Evolutionary conservation across 2,797 vertebrate genomes (phyloP), one percentile per base, ranked within the genome.

Genomic region (Scolopax bukidnonensis): DNA sequence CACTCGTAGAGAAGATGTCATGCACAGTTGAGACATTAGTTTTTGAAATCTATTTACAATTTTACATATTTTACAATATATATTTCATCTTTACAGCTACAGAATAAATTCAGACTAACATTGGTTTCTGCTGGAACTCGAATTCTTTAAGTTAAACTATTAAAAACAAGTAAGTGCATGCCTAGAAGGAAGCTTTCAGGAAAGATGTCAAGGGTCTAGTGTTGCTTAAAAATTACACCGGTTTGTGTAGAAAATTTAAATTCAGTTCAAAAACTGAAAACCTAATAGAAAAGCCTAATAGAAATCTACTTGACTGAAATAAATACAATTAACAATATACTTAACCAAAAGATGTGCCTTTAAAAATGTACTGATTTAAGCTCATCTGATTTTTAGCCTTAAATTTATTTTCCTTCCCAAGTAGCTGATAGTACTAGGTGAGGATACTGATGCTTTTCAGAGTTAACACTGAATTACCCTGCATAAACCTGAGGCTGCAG

Each of bases 401-500:
- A 75, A 77, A 64, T 93, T 95, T 70, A 50, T 11, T 89, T 90
- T 79, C 82, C 81, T 93, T 70, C 90, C 94, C 94, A 67, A 24
- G 82, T 32, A 80, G 92, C 48, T 68, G 81, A 75, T 32, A 81
- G 69, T 4, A 84, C 54, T 23, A 88, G 91, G 88, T 80, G 86
- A 91, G 76, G 81, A 83, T 36, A 90, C 65, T 7, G 65, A 88
- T 50, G 90, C 70, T 77, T 90, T 85, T 75, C 91, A 43, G 45
- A 74, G 59, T 69, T 82, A 95, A 86, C 82, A 84, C 74, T 9
- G 17, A 64, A 70, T 96, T 98, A 99, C 75, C 99, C 99, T 53
- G 99, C 98, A 8, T 99, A 99, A 70, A 99, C 98, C 91, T 99
- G 99, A 14, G 99, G 99, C 71, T 98, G 98, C 90, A 99, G 97